A percentile compares a stretch with the other conserved stretches of the same genome.
phyloP scores from a whole-genome alignment of 2,113 vertebrate species.

The Cyprinodon tularosa region DNA sequence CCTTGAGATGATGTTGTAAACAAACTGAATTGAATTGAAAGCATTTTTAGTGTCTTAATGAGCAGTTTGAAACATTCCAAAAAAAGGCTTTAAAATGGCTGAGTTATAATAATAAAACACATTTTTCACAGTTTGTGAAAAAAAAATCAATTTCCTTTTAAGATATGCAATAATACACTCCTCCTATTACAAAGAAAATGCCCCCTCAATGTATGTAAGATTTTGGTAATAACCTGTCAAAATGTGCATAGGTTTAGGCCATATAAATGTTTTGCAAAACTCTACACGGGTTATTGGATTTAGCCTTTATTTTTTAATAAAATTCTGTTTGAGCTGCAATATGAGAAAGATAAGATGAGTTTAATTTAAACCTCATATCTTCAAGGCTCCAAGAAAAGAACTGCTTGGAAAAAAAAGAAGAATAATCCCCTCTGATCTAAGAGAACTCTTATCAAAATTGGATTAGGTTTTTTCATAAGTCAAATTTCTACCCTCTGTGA shows the following conservation, averaged over 20 bases:
- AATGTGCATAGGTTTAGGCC: neutral
- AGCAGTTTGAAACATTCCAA: neutral
- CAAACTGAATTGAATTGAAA: neutral
- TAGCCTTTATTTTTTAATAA: neutral
- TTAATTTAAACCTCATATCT: neutral
- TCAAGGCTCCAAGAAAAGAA: neutral
- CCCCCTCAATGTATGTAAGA: neutral
- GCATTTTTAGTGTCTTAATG: neutral
- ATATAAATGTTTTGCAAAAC: neutral
- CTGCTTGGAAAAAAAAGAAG: neutral
- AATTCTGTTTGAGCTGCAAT: neutral
- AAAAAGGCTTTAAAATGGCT: too few species aligned
- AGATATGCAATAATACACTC: neutral
- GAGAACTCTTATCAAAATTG: conserved; percentile 29
- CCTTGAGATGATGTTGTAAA: too few species aligned
- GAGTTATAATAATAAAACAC: too few species aligned
- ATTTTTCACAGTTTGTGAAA: too few species aligned
- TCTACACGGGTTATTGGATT: neutral
- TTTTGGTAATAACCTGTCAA: neutral
- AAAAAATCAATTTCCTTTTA: neutral
- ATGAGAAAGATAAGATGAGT: neutral
- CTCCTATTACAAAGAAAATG: neutral
- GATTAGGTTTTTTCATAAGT: conserved; percentile 52
- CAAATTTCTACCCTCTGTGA: conserved; percentile 11
- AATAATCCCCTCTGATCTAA: conserved; percentile 20